Conservation (phyloP, 2,797 vertebrate genomes). For the Oreortyx pictus region DNA sequence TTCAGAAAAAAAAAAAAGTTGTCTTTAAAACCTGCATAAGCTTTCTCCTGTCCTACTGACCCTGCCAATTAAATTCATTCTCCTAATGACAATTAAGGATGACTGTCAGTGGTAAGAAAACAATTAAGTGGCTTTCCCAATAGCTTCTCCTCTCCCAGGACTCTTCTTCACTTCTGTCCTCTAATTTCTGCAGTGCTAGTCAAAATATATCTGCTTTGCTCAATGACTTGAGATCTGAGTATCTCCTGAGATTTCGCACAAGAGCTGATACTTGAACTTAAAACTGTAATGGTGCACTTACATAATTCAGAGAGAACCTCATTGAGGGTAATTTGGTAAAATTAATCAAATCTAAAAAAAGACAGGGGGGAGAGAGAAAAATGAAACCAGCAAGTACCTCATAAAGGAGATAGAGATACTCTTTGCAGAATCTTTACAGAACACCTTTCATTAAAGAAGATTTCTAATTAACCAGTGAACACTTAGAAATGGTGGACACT, state of each 20-base stretch:
- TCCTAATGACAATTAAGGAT: not conserved
- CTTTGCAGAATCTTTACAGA: not conserved
- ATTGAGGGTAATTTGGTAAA: not conserved
- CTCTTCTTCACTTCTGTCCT: not conserved
- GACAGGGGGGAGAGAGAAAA: not conserved
- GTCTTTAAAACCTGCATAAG: not conserved
- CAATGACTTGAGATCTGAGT: constrained; percentile 35
- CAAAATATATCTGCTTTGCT: constrained; percentile 34
- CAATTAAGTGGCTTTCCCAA: not conserved
- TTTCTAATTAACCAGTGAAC: not conserved
- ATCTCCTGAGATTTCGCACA: constrained; percentile 34
- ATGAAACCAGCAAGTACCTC: not conserved
- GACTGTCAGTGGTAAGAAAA: not conserved
- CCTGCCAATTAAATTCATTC: not conserved
- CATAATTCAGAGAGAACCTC: constrained; percentile 45
- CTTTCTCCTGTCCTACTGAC: not conserved
- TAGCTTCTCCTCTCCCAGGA: not conserved
- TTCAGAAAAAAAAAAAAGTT: not conserved
- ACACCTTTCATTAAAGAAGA: not conserved
- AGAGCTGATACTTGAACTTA: constrained; percentile 59
- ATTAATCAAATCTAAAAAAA: constrained; percentile 34
- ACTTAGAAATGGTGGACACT: not conserved
- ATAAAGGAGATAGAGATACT: not conserved
- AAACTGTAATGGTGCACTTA: constrained; percentile 41
- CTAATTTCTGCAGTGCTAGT: not conserved